These are phyloP conservation scores for Gnathonemus echidnorhynchus DNA, from an alignment of 2,113 vertebrate species.

Conservation along the genomic window DNA sequence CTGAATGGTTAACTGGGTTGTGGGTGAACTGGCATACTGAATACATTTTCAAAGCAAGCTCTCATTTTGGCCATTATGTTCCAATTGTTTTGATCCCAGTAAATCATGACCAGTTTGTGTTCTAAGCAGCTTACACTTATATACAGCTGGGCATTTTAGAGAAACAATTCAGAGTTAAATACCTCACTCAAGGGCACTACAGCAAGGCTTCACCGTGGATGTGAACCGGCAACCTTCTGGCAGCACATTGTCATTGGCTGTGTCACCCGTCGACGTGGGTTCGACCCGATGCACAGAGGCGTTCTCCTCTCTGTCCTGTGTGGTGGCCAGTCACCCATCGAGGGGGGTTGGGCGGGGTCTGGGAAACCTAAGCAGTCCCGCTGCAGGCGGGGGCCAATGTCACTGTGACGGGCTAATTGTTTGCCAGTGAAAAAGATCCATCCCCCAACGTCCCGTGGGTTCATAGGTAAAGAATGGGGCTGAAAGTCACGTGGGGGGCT, in stretches of 20 bases:
- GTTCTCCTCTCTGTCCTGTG: neutral
- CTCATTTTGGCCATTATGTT: neutral
- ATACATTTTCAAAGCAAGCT: neutral
- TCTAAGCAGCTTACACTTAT: conserved; percentile 2
- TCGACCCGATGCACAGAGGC: neutral
- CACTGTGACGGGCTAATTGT: conserved; percentile 9
- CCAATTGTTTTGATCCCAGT: neutral
- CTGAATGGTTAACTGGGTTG: neutral
- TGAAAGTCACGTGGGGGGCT: neutral
- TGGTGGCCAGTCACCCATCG: neutral
- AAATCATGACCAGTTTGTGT: neutral
- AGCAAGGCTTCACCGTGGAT: neutral
- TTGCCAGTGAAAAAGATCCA: conserved; percentile 8
- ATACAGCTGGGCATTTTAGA: conserved; percentile 3
- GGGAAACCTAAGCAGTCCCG: neutral
- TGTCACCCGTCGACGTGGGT: neutral
- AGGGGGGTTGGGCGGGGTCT: neutral
- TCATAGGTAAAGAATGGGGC: conserved; percentile 7
- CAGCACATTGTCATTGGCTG: neutral
- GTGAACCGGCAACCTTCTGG: neutral
- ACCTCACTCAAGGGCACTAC: conserved; percentile 1
- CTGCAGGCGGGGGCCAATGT: neutral
- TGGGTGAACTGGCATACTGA: neutral
- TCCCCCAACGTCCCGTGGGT: neutral
- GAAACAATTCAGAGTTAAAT: neutral